Evolutionary conservation across 1,140 invertebrate genomes (phyloP).

Genomic region (Eubasilissa regina): DNA sequence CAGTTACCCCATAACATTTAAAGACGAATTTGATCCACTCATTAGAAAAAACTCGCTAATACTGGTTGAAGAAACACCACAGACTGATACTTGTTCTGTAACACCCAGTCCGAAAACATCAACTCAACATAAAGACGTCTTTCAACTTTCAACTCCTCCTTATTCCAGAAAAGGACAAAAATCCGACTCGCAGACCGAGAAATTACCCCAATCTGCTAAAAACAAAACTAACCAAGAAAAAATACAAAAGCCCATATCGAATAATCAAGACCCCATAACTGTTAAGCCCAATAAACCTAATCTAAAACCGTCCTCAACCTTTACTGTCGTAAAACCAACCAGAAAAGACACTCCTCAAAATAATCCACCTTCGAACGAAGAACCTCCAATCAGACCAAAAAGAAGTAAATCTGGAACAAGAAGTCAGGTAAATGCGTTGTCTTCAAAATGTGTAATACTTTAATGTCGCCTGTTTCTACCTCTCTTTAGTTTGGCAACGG

Average conservation of each 20-base stretch:
- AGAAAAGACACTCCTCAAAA: slow-evolving; percentile 54
- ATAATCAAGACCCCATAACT: slow-evolving; percentile 49
- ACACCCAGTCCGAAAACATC: slow-evolving; percentile 61
- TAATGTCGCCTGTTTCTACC: slow-evolving; percentile 10
- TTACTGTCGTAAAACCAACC: slow-evolving; percentile 31
- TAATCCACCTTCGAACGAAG: slow-evolving; percentile 64
- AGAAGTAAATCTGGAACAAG: slow-evolving; percentile 70
- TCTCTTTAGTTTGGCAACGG: neutral
- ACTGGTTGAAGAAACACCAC: slow-evolving; percentile 55
- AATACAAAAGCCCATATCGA: slow-evolving; percentile 36
- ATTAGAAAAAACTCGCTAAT: slow-evolving; percentile 55
- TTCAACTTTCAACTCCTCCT: slow-evolving; percentile 62
- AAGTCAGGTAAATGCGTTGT: slow-evolving; percentile 65
- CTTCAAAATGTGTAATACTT: slow-evolving; percentile 55
- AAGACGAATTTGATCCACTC: slow-evolving; percentile 63
- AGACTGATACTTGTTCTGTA: slow-evolving; percentile 63
- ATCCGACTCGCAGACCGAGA: slow-evolving; percentile 5
- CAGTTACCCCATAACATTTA: slow-evolving; percentile 65
- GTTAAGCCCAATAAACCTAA: slow-evolving; percentile 49
- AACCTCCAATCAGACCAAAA: slow-evolving; percentile 70
- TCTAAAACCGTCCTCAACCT: slow-evolving; percentile 55
- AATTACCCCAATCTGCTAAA: slow-evolving; percentile 30
- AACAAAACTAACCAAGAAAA: slow-evolving; percentile 46
- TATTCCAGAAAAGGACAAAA: slow-evolving; percentile 63
- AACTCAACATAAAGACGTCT: slow-evolving; percentile 62